These are phyloP conservation scores for Falco columbarius DNA, from an alignment of 2,797 vertebrate species.

Conservation along the genomic window DNA sequence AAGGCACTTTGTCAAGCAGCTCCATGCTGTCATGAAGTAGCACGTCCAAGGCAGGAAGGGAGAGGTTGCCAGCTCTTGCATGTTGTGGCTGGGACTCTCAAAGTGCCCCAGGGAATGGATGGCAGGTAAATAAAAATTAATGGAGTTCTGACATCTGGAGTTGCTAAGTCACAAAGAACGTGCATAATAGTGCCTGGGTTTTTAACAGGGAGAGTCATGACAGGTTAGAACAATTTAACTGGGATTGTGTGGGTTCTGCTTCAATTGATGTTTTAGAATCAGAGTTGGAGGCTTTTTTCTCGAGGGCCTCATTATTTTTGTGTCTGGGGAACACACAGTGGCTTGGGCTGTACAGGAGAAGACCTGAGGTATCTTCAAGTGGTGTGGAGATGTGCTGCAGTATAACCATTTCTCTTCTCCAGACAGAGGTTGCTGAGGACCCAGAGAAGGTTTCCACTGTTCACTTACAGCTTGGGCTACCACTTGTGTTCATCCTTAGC, in stretches of 20 bases:
- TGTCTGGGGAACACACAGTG: background rate
- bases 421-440: constrained; percentile 86
- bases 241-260: background rate
- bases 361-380: background rate
- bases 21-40: background rate
- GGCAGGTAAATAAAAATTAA: background rate
- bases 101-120: background rate
- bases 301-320: background rate
- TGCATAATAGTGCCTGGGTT: background rate
- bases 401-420: background rate
- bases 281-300: background rate
- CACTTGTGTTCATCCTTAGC: constrained; percentile 90
- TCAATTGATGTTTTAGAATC: background rate
- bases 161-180: background rate
- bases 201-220: background rate
- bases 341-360: background rate
- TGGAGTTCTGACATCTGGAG: background rate
- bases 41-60: background rate
- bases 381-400: background rate
- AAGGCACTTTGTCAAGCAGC: background rate
- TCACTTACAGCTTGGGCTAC: constrained; percentile 86
- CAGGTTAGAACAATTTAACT: background rate
- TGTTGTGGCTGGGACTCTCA: background rate
- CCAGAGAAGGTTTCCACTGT: constrained; percentile 84
- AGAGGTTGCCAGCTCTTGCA: background rate